phyloP scores from a whole-genome alignment of 2,888 invertebrate species.

The Diarsia rubi region DNA sequence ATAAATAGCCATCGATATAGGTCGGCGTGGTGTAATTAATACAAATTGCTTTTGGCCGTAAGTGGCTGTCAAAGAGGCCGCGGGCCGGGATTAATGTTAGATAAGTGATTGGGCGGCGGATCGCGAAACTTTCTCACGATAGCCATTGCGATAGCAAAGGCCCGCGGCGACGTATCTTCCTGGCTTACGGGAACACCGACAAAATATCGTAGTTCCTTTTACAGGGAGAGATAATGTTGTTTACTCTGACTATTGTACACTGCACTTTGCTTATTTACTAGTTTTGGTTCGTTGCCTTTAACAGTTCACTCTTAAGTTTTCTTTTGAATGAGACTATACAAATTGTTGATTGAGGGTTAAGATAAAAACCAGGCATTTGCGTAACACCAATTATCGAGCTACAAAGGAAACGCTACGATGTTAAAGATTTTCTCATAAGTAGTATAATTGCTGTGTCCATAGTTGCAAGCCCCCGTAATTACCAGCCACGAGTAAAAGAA shows the following conservation, averaged over 20 bases:
- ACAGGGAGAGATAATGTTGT: constrained; percentile 66
- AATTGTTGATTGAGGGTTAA: constrained; percentile 23
- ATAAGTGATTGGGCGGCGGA: constrained; percentile 81
- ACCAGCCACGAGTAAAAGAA: constrained; percentile 44
- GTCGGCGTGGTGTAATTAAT: constrained; percentile 82
- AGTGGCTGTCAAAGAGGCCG: constrained; percentile 85
- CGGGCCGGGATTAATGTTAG: constrained; percentile 80
- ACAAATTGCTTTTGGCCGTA: constrained; percentile 82
- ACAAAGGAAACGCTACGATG: constrained; percentile 4
- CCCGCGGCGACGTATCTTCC: constrained; percentile 67
- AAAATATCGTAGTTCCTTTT: constrained; percentile 73
- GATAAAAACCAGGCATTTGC: constrained; percentile 5
- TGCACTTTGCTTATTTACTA: constrained; percentile 41
- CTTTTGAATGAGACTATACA: constrained; percentile 14
- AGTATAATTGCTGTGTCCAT: constrained; percentile 33
- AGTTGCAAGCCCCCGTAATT: constrained; percentile 43
- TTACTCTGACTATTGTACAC: constrained; percentile 54
- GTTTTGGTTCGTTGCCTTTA: constrained; percentile 23
- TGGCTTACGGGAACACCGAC: constrained; percentile 67
- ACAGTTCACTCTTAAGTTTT: constrained; percentile 2
- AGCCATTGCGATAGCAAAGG: constrained; percentile 73
- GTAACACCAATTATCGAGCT: constrained; percentile 2
- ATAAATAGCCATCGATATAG: constrained; percentile 74
- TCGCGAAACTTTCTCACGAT: constrained; percentile 88
- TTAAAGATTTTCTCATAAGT: constrained; percentile 25